Evolutionary conservation across 2,888 invertebrate species (phyloP), one percentile per base, ranked within the genome.

Genomic region (Andrena flavipes): DNA sequence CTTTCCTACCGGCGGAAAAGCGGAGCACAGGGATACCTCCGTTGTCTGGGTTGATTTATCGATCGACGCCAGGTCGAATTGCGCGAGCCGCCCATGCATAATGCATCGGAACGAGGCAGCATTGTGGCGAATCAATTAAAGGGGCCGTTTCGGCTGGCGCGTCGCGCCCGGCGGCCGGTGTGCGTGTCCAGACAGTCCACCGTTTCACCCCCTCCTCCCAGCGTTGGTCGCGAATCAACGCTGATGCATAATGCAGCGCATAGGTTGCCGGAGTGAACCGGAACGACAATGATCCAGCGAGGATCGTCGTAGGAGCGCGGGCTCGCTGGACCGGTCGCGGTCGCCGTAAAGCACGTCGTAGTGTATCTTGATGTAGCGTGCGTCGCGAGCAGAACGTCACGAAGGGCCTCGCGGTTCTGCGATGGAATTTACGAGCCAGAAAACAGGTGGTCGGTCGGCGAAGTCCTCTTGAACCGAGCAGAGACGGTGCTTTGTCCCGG

Each of bases 161-260:
- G 63, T 20, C 16, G n/a, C 10, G 30, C 56, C 8, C 2, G 23
- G 33, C 8, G 26, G 33, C 13, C 6, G 23, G 26, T 8, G 16
- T 59, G 16, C 33, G 20, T 23, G n/a, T 8, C 42, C 0, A 51
- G 72, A 62, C 67, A 63, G 42, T 29, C 59, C 71, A 29, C 33
- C 20, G 42, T 59, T 7, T 2, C 51, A 8, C 10, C 33, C 33
- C n/a, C n/a, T 3, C 8, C 26, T 4, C 2, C 2, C 59, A 29
- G 5, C 30, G 42, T 42, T 48, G 13, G 8, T 29, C 20, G 54
- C 54, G 56, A 69, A 76, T 76, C 76, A 60, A 67, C 67, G 26
- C 65, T 33, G 13, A 80, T 72, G 68, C 73, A 80, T 87, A 73
- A 87, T 84, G 81, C 82, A 72, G 76, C 13, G 62, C 51, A 51